phyloP scores from a whole-genome alignment of 1,140 invertebrate genomes.

The Rhopalosiphum maidis region DNA sequence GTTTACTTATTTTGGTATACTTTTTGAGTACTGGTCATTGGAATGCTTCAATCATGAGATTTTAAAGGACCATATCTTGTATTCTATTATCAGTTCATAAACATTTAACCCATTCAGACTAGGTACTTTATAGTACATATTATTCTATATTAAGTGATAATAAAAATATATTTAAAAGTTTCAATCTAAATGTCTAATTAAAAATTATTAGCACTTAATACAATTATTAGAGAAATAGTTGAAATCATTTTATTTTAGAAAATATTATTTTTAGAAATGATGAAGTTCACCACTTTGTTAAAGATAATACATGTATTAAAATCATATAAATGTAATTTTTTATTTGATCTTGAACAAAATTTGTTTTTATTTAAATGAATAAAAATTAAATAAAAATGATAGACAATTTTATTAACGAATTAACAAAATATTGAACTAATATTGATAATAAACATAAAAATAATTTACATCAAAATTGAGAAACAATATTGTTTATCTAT shows the following conservation, averaged over 20 bases:
- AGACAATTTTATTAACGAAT: slow-evolving; percentile 13
- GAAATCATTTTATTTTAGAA: too few relatives aligned
- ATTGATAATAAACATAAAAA: neutral
- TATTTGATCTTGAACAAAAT: neutral
- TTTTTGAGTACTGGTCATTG: too few relatives aligned
- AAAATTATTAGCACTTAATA: neutral
- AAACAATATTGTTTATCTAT: slow-evolving; percentile 10
- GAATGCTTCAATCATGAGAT: neutral
- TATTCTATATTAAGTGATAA: neutral
- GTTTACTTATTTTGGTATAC: neutral
- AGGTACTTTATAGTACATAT: neutral
- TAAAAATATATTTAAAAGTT: neutral
- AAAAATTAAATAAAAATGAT: neutral
- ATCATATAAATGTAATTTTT: neutral
- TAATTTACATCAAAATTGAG: neutral
- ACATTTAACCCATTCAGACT: neutral
- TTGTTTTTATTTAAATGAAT: neutral
- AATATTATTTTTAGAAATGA: neutral
- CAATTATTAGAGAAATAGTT: too few relatives aligned
- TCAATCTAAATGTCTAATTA: neutral
- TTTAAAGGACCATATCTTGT: neutral
- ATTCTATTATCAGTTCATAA: neutral
- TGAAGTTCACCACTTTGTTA: neutral
- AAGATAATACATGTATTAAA: neutral
- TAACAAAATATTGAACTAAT: slow-evolving; percentile 10